Evolutionary conservation across 1,140 invertebrate genomes (phyloP).

Genomic region (Zaprionus ornatus): DNA sequence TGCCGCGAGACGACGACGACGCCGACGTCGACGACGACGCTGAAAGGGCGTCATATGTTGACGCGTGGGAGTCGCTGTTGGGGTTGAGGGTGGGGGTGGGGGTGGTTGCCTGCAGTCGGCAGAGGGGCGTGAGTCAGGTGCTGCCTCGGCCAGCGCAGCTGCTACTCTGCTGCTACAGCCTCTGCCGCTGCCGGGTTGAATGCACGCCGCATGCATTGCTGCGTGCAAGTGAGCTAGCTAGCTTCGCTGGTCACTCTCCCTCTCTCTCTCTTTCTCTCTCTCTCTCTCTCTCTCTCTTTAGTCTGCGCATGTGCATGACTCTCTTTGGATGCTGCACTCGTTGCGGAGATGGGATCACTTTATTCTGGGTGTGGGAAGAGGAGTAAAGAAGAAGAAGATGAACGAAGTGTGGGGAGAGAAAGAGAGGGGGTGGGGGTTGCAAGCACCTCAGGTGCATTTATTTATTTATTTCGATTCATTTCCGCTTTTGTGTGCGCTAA

Average conservation of each 20-base stretch:
- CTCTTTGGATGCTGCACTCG: constrained; percentile 54
- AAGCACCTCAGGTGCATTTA: constrained; percentile 71
- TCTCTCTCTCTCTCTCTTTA: constrained; percentile 2
- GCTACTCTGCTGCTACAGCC: constrained; percentile 16
- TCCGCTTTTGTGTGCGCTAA: constrained; percentile 77
- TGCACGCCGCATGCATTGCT: constrained; percentile 58
- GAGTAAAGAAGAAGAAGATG: background rate
- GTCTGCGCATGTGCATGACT: constrained; percentile 34
- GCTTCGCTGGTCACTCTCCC: constrained; percentile 26
- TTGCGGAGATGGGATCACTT: background rate
- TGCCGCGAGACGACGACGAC: constrained; percentile 18
- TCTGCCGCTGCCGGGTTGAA: constrained; percentile 73
- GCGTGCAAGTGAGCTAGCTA: constrained; percentile 37
- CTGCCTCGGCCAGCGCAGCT: background rate
- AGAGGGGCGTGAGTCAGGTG: constrained; percentile 40
- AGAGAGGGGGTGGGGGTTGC: background rate
- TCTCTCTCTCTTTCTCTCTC: background rate
- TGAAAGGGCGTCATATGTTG: constrained; percentile 24
- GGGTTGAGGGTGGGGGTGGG: background rate
- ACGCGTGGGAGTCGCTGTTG: background rate
- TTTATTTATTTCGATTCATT: constrained; percentile 83
- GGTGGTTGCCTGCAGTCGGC: constrained; percentile 10
- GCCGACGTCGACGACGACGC: background rate
- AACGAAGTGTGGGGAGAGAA: background rate
- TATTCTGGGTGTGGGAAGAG: background rate